Conservation (phyloP, 2,797 vertebrate species). For the Pogoniulus pusillus region DNA sequence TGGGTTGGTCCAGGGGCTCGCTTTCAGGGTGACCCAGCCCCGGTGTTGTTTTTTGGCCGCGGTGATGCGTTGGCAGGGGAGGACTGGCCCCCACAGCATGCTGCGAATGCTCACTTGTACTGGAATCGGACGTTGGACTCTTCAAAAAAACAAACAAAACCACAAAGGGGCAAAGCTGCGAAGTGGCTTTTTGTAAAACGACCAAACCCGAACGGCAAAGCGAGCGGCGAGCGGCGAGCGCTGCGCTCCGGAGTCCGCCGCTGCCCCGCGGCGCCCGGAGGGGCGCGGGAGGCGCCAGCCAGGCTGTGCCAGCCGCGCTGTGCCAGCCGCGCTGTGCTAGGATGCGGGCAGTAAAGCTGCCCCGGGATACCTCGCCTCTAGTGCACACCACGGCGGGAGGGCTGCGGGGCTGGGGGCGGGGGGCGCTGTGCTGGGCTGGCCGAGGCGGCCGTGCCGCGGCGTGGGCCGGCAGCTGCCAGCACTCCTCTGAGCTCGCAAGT, state of each 20-base stretch:
- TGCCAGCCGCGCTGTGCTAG: background rate
- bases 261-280: background rate
- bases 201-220: too few species aligned
- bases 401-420: background rate
- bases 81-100: constrained; percentile 49
- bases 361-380: background rate
- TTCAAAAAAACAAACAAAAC: background rate
- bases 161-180: too few species aligned
- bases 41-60: constrained; percentile 56
- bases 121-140: constrained; percentile 51
- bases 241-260: background rate
- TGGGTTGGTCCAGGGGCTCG: constrained; percentile 8
- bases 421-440: background rate
- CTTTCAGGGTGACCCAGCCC: background rate
- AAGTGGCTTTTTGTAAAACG: background rate
- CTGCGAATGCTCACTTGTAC: constrained; percentile 70
- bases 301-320: constrained; percentile 4
- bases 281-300: background rate
- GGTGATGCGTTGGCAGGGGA: constrained; percentile 56
- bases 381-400: background rate
- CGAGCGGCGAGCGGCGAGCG: constrained; percentile 2
- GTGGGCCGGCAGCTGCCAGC: constrained; percentile 17
- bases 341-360: constrained; percentile 11
- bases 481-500: constrained; percentile 64
- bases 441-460: background rate